Conservation (phyloP, 2,797 vertebrate species). For the Helarctos malayanus region DNA sequence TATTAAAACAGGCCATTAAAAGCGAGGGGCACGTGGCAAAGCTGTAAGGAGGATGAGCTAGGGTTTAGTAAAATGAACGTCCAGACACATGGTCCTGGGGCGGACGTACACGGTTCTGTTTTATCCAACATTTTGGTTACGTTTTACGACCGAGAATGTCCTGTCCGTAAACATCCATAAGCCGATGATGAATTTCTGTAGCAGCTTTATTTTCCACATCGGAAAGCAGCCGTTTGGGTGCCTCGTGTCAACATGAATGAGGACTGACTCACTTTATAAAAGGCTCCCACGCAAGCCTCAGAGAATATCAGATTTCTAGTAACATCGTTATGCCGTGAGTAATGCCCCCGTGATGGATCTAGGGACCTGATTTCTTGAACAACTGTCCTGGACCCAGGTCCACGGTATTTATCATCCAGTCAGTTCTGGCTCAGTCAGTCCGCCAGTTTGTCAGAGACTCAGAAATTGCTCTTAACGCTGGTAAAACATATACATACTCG, state of each 20-base stretch:
- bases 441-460: neutral
- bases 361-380: neutral
- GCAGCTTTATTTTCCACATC: neutral
- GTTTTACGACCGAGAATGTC: neutral
- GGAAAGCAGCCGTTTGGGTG: neutral
- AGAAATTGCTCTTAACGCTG: neutral
- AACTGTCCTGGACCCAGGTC: neutral
- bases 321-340: rapidly evolving
- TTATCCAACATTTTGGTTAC: neutral
- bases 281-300: neutral
- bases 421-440: neutral
- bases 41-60: neutral
- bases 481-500: neutral
- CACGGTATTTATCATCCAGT: neutral
- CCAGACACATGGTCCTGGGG: neutral
- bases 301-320: neutral
- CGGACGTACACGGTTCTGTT: rapidly evolving
- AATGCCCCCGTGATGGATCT: neutral
- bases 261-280: neutral
- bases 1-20: rapidly evolving
- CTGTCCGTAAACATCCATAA: neutral
- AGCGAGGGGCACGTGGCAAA: neutral
- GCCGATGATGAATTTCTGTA: neutral
- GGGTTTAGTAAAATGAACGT: neutral
- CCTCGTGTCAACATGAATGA: neutral